Evolutionary conservation across 2,113 vertebrate genomes (phyloP).

Genomic region (Felis catus): DNA sequence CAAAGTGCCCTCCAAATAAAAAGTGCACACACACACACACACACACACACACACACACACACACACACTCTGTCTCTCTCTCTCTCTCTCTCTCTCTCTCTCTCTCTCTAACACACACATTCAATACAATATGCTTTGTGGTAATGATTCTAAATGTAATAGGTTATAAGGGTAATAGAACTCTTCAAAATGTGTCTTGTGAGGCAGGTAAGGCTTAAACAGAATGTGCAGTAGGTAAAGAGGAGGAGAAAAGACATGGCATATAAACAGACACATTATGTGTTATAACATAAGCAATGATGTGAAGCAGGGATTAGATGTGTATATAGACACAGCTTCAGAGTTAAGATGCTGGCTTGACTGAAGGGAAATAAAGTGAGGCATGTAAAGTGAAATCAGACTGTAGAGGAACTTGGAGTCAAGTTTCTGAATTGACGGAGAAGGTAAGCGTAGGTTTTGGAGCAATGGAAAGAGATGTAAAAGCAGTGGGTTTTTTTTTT

Average conservation of each 20-base stretch:
- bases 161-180: background rate
- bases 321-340: background rate
- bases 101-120: no score
- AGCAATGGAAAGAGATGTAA: background rate
- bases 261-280: background rate
- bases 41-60: background rate
- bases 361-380: background rate
- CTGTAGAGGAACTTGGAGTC: background rate
- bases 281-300: background rate
- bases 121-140: background rate
- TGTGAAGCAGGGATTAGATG: background rate
- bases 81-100: no score
- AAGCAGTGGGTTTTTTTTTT: background rate
- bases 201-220: background rate
- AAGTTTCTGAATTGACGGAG: background rate
- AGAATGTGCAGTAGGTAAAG: background rate
- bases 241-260: background rate
- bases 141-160: background rate
- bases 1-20: background rate
- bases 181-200: background rate
- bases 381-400: background rate
- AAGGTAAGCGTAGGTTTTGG: background rate
- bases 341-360: background rate
- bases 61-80: no score
- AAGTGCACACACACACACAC: accelerated